phyloP scores from a whole-genome alignment of 2,113 vertebrate species.

The Prionailurus viverrinus region DNA sequence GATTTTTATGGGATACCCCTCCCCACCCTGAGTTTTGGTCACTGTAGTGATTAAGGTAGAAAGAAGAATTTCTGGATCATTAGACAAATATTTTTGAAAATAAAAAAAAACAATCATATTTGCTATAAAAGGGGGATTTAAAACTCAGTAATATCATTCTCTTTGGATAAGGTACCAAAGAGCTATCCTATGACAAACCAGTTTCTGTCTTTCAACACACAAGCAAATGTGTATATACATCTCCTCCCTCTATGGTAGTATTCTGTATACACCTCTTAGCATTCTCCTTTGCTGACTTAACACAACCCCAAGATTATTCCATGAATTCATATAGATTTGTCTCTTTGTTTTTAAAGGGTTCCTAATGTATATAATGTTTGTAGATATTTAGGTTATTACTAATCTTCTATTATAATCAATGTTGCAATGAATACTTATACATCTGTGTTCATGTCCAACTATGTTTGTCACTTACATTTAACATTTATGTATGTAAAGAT shows the following conservation, averaged over 20 bases:
- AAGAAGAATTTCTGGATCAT: background rate
- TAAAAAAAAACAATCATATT: background rate
- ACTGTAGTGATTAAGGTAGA: background rate
- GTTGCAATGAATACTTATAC: background rate
- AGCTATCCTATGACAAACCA: background rate
- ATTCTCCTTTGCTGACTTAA: background rate
- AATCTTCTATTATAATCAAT: background rate
- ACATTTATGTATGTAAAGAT: background rate
- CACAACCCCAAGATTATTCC: background rate
- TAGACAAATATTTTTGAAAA: slow-evolving; percentile 35
- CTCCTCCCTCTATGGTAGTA: accelerated
- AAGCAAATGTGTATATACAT: too few relatives aligned
- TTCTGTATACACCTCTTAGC: background rate
- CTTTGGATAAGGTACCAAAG: background rate
- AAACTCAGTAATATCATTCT: slow-evolving; percentile 4
- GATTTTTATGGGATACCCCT: background rate
- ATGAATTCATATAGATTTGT: background rate
- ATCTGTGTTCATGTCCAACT: slow-evolving; percentile 19
- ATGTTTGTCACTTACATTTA: background rate
- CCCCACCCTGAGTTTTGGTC: background rate
- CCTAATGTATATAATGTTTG: background rate
- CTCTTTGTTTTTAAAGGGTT: background rate
- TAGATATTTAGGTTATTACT: background rate
- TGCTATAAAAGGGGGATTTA: background rate
- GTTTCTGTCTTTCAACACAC: background rate